Evolutionary conservation across 1,140 invertebrate species (phyloP).

Genomic region (Agraylea sexmaculata): DNA sequence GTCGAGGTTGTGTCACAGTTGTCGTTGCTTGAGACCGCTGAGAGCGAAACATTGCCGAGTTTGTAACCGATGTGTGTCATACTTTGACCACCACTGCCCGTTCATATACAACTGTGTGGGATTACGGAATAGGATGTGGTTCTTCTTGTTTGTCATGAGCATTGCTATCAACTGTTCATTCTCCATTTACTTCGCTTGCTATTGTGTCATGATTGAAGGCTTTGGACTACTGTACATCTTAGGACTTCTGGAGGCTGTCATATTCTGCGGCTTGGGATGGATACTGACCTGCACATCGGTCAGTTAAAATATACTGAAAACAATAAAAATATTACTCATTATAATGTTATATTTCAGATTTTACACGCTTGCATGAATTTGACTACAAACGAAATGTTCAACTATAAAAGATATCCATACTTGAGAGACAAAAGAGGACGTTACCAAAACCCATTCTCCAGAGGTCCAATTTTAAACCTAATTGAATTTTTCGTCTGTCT

Average conservation of each 20-base stretch:
- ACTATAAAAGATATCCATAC: conserved; percentile 83
- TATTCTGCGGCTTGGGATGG: conserved; percentile 75
- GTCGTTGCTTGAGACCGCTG: conserved; percentile 71
- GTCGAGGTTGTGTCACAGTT: conserved; percentile 81
- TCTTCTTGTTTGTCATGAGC: conserved; percentile 77
- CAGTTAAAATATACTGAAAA: conserved; percentile 30
- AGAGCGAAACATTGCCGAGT: conserved; percentile 85
- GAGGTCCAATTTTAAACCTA: conserved; percentile 73
- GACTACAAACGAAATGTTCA: conserved; percentile 90
- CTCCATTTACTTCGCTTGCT: conserved; percentile 79
- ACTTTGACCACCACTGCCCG: conserved; percentile 92
- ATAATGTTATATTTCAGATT: conserved; percentile 44
- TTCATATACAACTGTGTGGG: conserved; percentile 92
- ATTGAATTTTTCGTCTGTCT: conserved; percentile 81
- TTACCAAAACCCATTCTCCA: conserved; percentile 80
- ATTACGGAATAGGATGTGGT: conserved; percentile 77
- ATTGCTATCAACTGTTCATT: conserved; percentile 77
- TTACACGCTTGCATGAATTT: conserved; percentile 81
- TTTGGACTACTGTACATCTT: conserved; percentile 72
- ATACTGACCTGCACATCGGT: conserved; percentile 81
- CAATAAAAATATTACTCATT: conserved; percentile 5
- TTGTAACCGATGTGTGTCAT: conserved; percentile 82
- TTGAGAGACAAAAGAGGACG: conserved; percentile 73
- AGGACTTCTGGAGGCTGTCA: conserved; percentile 67
- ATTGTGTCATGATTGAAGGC: conserved; percentile 73